Evolutionary conservation across 2,113 vertebrate species (phyloP), one percentile per base, ranked within the genome.

Genomic region (Ia io): DNA sequence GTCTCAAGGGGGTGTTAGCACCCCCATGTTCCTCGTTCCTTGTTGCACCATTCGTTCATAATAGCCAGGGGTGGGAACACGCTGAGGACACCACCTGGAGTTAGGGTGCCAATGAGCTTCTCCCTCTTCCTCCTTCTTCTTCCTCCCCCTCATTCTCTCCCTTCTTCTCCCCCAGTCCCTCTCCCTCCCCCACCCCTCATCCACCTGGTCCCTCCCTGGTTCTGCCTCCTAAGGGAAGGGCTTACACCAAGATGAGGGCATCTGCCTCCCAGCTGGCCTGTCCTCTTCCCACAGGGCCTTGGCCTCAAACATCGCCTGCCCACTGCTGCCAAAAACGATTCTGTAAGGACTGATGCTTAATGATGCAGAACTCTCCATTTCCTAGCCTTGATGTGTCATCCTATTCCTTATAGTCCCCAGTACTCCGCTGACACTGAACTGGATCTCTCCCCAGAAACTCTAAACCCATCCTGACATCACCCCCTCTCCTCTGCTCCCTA

Each of bases 161-260:
- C 1, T 30, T 13, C 11, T 42, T 73, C 32, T 16, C 32, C 8
- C 8, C 35, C 25, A 30, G 14, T 1, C n/a, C 14, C 7, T 3
- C 5, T n/a, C 13, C 14, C 28, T 2, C 37, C 37, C 37, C 37
- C 37, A 37, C 16, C 0, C 20, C 23, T n/a, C 84, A 8, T 3
- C 20, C 42, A 8, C 13, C 12, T n/a, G 23, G 28, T 12, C 30
- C 42, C 28, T n/a, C 17, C 70, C 47, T 32, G 13, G n/a, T 18
- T 25, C 40, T 51, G 17, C 23, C 47, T 14, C 2, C 3, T 9
- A 0, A 71, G 44, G 13, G 17, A 5, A 0, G 30, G 32, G 25
- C 51, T 30, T n/a, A 6, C 17, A 14, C 7, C 3, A 0, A n/a
- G 44, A 3, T 0, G 7, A 56, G 11, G 6, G 37, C 32, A 3